phyloP scores from a whole-genome alignment of 2,888 invertebrate genomes.

The Macrosiphum euphorbiae region DNA sequence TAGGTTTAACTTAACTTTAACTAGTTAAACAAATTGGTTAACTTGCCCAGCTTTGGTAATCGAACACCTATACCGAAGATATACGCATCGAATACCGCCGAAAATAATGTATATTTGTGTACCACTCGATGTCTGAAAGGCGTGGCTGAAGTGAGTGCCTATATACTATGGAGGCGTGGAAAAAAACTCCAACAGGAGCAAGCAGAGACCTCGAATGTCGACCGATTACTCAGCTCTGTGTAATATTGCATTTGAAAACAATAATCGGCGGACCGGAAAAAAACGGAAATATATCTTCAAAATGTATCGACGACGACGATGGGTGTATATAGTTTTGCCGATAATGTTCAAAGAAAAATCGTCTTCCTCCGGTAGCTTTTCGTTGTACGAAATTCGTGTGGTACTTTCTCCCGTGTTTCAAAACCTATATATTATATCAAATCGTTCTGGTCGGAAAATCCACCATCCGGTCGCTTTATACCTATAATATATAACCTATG shows the following conservation, averaged over 20 bases:
- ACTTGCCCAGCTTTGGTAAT: no score
- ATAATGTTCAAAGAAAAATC: not conserved
- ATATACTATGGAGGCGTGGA: not conserved
- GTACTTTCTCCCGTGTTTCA: not conserved
- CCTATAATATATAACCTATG: no score
- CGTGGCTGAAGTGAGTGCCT: not conserved
- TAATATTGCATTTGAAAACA: not conserved
- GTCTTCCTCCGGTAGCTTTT: not conserved
- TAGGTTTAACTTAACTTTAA: no score
- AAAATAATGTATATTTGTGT: constrained; percentile 7
- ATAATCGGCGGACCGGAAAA: not conserved
- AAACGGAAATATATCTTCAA: not conserved
- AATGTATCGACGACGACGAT: not conserved
- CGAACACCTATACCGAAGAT: not conserved
- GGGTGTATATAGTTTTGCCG: not conserved
- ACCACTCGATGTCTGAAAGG: not conserved
- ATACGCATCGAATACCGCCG: not conserved
- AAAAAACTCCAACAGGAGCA: not conserved
- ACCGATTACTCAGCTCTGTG: not conserved
- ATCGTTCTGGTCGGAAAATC: not conserved
- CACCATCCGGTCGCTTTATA: not conserved
- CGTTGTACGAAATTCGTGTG: not conserved
- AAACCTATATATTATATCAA: not conserved
- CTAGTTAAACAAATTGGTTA: no score
- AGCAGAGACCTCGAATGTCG: not conserved